A percentile compares a stretch with the other conserved stretches of the same genome.
These are phyloP conservation scores for Drosophila prosaltans DNA, from an alignment of 1,140 invertebrate species.

Conservation along the genomic window DNA sequence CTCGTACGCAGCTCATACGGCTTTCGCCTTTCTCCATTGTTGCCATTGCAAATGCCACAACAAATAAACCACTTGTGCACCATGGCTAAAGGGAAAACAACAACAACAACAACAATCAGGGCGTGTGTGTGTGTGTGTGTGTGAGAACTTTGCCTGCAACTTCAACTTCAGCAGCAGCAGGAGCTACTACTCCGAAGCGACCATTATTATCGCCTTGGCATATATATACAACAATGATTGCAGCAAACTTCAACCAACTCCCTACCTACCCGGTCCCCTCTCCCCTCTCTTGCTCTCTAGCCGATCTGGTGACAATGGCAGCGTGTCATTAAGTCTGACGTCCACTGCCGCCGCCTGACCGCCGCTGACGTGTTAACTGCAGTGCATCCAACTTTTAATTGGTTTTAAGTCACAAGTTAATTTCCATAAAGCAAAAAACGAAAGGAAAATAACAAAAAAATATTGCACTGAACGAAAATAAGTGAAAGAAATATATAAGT, in stretches of 20 bases:
- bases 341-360: conserved; percentile 41
- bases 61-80: conserved; percentile 65
- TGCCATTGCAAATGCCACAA: conserved; percentile 50
- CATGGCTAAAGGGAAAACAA: conserved; percentile 50
- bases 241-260: neutral
- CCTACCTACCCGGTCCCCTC: neutral
- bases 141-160: conserved; percentile 43
- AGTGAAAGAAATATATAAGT: neutral
- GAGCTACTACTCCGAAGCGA: conserved; percentile 13
- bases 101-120: conserved; percentile 25
- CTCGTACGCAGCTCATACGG: conserved; percentile 59
- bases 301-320: conserved; percentile 65
- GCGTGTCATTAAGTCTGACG: conserved; percentile 67
- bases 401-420: conserved; percentile 72
- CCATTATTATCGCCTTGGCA: conserved; percentile 58
- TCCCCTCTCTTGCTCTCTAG: neutral
- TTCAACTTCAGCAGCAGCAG: conserved; percentile 45
- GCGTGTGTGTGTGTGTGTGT: neutral
- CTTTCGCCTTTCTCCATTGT: conserved; percentile 30
- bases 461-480: neutral
- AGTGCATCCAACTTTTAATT: conserved; percentile 77
- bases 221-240: conserved; percentile 52
- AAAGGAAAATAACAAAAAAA: conserved; percentile 1
- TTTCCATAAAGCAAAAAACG: conserved; percentile 53
- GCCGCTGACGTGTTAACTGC: conserved; percentile 76